Base-by-base conservation (phyloP, 37 sponge, comb jelly and placozoan genomes). In the Tethya wilhelma region DNA sequence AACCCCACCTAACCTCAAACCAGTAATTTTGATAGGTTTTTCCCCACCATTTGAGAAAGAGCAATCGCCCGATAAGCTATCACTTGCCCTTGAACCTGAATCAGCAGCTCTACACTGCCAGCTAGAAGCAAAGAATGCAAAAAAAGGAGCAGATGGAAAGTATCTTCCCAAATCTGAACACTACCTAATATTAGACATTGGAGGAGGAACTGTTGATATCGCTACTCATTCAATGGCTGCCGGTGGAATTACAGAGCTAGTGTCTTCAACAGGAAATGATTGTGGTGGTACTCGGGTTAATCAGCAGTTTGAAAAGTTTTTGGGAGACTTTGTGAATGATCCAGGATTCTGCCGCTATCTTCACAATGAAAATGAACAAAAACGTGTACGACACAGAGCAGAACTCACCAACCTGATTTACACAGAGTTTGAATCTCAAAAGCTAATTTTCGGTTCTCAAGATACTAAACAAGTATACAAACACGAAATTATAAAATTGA, bases 181-280 rank as follows among this genome's bases (percentile, higher is more conserved):
- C 14, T 85, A 85, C 59, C 44, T 85, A 5, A 38, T 85, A 1
- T 69, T 85, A 0, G 85, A 85, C 28, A 69, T 85, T 59, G 85
- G 85, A 44, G 85, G 85, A 32, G 85, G 85, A 11, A 85, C 85
- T 29, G 85, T 85, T 8, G 85, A 85, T 59, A 77, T 85, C 28
- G 68, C 78, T 1, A 71, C 85, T 42, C 85, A 85, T 62, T 55
- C 55, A 37, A 43, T 59, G 42, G 12, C 26, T 17, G 41, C 20
- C 38, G 70, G 70, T 3, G n/a, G 49, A 4, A 56, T 85, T 7
- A 64, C 56, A 42, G 85, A 72, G 26, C 62, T 85, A 6, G 71
- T 60, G 36, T 60, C 69, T 41, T 72, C 85, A 6, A 49, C 34
- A 33, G 85, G 85, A 14, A 85, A 85, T 77, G 70, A 75, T 44